A percentile compares a stretch with the other conserved stretches of the same genome.
Evolutionary conservation across 2,888 invertebrate genomes (phyloP).

Genomic region (Aphodius granarius): DNA sequence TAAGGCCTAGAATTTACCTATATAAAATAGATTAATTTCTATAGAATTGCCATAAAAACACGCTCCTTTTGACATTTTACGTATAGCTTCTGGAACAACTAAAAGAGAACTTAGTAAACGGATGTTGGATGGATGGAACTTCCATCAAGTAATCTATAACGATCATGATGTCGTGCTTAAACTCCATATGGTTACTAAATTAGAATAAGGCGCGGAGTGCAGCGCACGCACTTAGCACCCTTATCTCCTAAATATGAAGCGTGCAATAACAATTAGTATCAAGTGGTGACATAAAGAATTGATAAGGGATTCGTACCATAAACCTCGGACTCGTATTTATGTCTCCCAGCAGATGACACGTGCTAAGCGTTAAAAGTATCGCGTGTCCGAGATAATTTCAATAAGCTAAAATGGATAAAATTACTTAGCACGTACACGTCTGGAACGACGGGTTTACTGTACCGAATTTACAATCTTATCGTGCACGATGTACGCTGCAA

Average conservation of each 20-base stretch:
- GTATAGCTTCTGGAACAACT: no score
- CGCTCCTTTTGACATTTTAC: no score
- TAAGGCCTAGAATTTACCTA: no score
- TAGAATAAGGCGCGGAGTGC: neutral
- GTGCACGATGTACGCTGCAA: conserved; percentile 1
- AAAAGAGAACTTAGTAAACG: neutral
- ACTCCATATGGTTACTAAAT: neutral
- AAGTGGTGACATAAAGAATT: conserved; percentile 31
- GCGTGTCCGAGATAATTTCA: conserved; percentile 37
- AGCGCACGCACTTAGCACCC: neutral
- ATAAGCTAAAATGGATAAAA: conserved; percentile 38
- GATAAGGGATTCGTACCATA: conserved; percentile 33
- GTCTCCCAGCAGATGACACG: conserved; percentile 37
- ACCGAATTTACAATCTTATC: neutral
- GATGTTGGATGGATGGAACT: neutral
- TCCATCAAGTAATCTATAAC: neutral
- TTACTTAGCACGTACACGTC: conserved; percentile 28
- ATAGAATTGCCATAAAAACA: no score
- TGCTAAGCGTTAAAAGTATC: conserved; percentile 39
- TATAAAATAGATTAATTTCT: no score
- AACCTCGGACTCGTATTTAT: conserved; percentile 34
- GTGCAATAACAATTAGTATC: conserved; percentile 28
- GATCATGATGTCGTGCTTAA: neutral
- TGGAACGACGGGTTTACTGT: neutral
- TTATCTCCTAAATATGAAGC: conserved; percentile 22